Conservation (phyloP, 2,888 invertebrate species). For the Harpagoxenus sublaevis region DNA sequence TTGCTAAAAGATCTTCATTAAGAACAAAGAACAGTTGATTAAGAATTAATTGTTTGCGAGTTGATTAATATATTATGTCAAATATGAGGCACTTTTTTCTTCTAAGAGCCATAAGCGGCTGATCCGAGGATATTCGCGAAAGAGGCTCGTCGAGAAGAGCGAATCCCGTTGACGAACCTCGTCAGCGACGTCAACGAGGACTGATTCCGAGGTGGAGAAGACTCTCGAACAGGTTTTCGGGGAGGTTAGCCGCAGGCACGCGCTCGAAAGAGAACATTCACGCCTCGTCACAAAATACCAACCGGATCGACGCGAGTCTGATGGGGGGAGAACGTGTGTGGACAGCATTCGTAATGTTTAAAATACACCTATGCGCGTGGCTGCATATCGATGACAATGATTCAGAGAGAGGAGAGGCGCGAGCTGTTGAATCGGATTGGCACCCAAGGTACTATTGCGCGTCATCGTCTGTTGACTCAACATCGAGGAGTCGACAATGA, state of each 20-base stretch:
- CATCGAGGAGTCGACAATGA: conserved; percentile 24
- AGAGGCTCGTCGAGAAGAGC: conserved; percentile 28
- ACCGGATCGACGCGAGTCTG: conserved; percentile 49
- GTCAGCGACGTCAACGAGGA: conserved; percentile 43
- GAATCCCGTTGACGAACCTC: conserved; percentile 47
- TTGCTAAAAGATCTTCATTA: neutral
- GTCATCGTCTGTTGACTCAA: conserved; percentile 44
- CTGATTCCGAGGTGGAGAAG: conserved; percentile 54
- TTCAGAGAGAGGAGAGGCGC: conserved; percentile 62
- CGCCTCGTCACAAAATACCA: conserved; percentile 73
- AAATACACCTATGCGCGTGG: conserved; percentile 71
- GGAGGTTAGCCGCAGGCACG: conserved; percentile 77
- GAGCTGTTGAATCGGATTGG: neutral
- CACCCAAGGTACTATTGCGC: neutral
- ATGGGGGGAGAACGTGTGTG: conserved; percentile 55
- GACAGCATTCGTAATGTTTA: conserved; percentile 72
- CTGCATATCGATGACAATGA: conserved; percentile 76
- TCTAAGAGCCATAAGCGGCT: neutral
- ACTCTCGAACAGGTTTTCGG: conserved; percentile 73
- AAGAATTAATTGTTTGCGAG: neutral
- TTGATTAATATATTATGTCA: neutral
- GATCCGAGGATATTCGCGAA: neutral
- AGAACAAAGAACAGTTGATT: neutral
- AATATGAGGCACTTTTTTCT: neutral
- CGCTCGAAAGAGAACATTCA: conserved; percentile 71